Evolutionary conservation across 2,113 vertebrate species (phyloP).

Genomic region (Cinclus cinclus): DNA sequence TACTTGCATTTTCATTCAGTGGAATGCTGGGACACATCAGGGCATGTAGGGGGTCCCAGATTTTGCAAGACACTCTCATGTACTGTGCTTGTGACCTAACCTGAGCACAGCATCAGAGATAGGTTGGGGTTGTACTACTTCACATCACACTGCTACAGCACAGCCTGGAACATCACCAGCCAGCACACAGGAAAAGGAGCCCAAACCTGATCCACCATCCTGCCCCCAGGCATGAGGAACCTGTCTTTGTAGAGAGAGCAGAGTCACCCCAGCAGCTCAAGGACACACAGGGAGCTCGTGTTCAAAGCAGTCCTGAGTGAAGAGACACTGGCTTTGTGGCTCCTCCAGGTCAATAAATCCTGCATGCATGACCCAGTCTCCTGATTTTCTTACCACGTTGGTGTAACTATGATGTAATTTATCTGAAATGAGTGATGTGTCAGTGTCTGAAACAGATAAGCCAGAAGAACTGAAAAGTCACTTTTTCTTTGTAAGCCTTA

Average conservation of each 20-base stretch:
- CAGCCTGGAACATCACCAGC: neutral
- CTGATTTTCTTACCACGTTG: neutral
- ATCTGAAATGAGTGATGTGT: neutral
- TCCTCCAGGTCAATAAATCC: neutral
- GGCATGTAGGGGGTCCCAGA: neutral
- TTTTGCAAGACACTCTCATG: neutral
- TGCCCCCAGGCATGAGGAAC: neutral
- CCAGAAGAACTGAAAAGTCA: neutral
- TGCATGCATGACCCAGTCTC: neutral
- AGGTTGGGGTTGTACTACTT: neutral
- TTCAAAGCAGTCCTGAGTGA: neutral
- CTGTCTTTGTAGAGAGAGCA: neutral
- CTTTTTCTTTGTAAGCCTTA: neutral
- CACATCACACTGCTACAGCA: accelerated
- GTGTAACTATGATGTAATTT: neutral
- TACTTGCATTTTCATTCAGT: neutral
- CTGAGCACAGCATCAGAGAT: neutral
- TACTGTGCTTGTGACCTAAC: neutral
- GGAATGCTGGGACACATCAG: neutral
- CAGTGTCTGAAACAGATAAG: neutral
- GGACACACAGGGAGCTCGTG: neutral
- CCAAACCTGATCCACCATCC: neutral
- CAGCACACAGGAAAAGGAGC: neutral
- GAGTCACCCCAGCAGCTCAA: neutral
- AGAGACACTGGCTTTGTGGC: neutral